Evolutionary conservation across 2,888 invertebrate species (phyloP).

Genomic region (Spilarctia lutea): DNA sequence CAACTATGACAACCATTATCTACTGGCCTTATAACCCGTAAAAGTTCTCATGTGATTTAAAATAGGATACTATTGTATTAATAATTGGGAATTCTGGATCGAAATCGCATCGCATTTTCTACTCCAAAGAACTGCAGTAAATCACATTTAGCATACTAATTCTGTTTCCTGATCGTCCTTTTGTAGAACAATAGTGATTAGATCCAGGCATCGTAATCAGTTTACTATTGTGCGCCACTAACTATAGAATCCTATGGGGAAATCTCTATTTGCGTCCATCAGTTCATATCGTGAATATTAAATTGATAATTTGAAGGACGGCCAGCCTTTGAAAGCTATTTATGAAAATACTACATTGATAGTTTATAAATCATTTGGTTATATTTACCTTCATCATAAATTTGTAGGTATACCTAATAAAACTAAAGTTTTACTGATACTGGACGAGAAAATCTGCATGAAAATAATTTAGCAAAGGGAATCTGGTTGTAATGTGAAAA

Average conservation of each 20-base stretch:
- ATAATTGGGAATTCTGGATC: background rate
- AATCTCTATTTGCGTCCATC: slow-evolving; percentile 53
- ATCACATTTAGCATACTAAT: slow-evolving; percentile 64
- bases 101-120: background rate
- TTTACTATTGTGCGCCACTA: slow-evolving; percentile 67
- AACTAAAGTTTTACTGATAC: too few species aligned
- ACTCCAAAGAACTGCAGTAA: slow-evolving; percentile 16
- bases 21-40: too few species aligned
- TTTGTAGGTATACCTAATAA: too few species aligned
- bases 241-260: slow-evolving; percentile 58
- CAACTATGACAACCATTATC: too few species aligned
- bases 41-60: background rate
- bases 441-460: too few species aligned
- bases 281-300: slow-evolving; percentile 50
- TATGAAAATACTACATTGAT: background rate
- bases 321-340: slow-evolving; percentile 11
- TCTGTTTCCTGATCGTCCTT: slow-evolving; percentile 67
- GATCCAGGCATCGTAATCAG: slow-evolving; percentile 74
- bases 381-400: too few species aligned
- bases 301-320: slow-evolving; percentile 39
- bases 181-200: slow-evolving; percentile 74
- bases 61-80: background rate
- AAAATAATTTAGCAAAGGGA: too few species aligned
- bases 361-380: too few species aligned
- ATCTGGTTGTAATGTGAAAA: too few species aligned